phyloP scores from a whole-genome alignment of 2,888 invertebrate species.

The Perdita meconis region DNA sequence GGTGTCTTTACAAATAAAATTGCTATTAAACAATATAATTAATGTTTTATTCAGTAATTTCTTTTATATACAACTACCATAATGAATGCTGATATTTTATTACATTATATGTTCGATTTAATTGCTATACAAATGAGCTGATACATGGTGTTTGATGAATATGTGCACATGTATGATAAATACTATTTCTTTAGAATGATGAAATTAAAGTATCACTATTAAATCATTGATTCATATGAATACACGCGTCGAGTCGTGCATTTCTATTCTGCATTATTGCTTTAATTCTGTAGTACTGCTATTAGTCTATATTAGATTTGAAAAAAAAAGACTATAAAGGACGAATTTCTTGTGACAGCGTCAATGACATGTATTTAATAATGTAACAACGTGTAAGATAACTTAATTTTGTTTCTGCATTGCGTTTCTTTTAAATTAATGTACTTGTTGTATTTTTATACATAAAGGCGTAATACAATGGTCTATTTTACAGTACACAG shows the following conservation, averaged over 20 bases:
- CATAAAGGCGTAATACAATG: constrained; percentile 49
- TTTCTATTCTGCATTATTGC: too few species aligned
- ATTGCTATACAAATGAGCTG: constrained; percentile 17
- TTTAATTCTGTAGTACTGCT: constrained; percentile 50
- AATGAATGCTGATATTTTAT: constrained; percentile 29
- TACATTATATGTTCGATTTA: constrained; percentile 40
- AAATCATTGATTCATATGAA: constrained; percentile 44
- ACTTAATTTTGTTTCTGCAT: constrained; percentile 43
- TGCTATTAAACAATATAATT: constrained; percentile 46
- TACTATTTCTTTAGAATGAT: constrained; percentile 18
- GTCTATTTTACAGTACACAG: constrained; percentile 56
- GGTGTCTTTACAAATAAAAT: constrained; percentile 63
- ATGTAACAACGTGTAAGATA: constrained; percentile 56
- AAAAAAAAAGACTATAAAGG: constrained; percentile 42
- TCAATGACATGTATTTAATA: constrained; percentile 42
- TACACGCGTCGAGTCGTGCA: constrained; percentile 46
- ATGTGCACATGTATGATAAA: constrained; percentile 39
- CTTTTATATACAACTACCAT: constrained; percentile 53
- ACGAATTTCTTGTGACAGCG: constrained; percentile 57
- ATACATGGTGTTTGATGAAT: constrained; percentile 26
- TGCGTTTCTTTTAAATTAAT: constrained; percentile 59
- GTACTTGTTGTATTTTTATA: constrained; percentile 65
- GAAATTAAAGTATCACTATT: constrained; percentile 22
- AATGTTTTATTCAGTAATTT: constrained; percentile 46
- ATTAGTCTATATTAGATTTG: constrained; percentile 37